phyloP scores from a whole-genome alignment of 2,797 vertebrate species.

The Geotrypetes seraphini region DNA sequence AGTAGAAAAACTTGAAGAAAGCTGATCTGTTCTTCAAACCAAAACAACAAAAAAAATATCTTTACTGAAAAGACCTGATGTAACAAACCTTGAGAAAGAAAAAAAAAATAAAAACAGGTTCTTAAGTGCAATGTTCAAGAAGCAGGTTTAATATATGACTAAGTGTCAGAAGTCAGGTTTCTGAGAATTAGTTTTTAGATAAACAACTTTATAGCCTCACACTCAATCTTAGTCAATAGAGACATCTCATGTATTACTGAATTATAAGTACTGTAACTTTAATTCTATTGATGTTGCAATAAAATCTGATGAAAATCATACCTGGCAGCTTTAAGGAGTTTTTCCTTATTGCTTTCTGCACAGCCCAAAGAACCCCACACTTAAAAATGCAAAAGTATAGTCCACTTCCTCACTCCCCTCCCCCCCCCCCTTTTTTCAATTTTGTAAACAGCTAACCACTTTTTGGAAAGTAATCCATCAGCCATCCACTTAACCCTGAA shows the following conservation, averaged over 20 bases:
- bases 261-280: conserved; percentile 62
- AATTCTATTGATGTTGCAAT: conserved; percentile 53
- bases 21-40: too few species aligned
- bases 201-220: conserved; percentile 77
- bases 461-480: too few species aligned
- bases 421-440: too few species aligned
- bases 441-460: too few species aligned
- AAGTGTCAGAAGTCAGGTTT: conserved; percentile 63
- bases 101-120: conserved; percentile 22
- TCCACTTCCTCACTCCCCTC: too few species aligned
- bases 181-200: conserved; percentile 72
- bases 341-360: not conserved
- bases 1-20: too few species aligned
- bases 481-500: too few species aligned
- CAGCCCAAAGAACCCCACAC: too few species aligned
- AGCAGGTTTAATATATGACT: conserved; percentile 79
- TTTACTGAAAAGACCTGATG: too few species aligned
- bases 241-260: conserved; percentile 68
- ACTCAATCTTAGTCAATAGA: conserved; percentile 64
- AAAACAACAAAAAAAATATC: too few species aligned
- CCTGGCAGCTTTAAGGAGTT: conserved; percentile 18
- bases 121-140: conserved; percentile 63
- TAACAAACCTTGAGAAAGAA: conserved; percentile 13
- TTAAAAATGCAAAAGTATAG: too few species aligned
- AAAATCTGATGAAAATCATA: conserved; percentile 37